A percentile compares a stretch with the other conserved stretches of the same genome.
Conservation (phyloP, 2,113 vertebrate species). For the Empidonax traillii region DNA sequence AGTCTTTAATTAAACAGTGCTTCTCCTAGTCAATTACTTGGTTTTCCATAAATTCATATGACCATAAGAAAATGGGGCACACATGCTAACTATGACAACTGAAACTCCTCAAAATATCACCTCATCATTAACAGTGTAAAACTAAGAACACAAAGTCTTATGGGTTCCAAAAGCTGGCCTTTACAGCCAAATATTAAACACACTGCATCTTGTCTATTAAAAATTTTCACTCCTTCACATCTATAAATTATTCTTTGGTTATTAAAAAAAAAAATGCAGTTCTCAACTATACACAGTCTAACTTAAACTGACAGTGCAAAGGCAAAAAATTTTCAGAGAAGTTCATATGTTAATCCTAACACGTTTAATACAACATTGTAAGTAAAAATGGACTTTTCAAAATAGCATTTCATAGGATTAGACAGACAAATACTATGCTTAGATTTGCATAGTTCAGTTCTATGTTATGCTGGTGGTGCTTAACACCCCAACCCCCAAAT, state of each 20-base stretch:
- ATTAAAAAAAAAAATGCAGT: neutral
- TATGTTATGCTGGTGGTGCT: neutral
- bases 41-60: neutral
- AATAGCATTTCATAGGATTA: neutral
- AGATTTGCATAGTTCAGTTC: neutral
- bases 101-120: neutral
- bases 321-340: neutral
- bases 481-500: neutral
- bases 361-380: neutral
- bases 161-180: neutral
- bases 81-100: neutral
- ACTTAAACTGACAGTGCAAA: neutral
- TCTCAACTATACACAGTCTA: neutral
- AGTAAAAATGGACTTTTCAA: neutral
- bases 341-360: neutral
- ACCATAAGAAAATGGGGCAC: neutral
- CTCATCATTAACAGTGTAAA: neutral
- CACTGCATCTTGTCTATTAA: neutral
- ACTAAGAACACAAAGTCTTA: neutral
- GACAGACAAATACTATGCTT: neutral
- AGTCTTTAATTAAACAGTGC: neutral
- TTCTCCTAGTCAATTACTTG: neutral
- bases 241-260: neutral
- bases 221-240: neutral
- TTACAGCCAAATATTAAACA: neutral